These are phyloP conservation scores for Mesitornis unicolor DNA, from an alignment of 2,113 vertebrate genomes.

Conservation along the genomic window DNA sequence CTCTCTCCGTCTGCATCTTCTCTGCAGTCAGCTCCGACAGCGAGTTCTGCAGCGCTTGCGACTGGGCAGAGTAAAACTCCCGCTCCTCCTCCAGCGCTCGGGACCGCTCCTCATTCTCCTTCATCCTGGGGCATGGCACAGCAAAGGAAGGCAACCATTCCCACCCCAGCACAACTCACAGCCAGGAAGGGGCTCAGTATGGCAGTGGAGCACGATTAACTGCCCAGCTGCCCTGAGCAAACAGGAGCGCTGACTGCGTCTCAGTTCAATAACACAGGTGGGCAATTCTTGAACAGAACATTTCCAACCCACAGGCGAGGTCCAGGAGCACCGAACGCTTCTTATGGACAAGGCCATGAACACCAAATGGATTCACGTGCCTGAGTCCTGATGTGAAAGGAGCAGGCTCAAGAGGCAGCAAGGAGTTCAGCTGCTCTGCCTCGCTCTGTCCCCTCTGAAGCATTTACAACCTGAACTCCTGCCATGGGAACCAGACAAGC, in stretches of 20 bases:
- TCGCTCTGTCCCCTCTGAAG: background rate
- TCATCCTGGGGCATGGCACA: conserved; percentile 75
- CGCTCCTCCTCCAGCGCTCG: conserved; percentile 87
- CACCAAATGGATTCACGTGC: background rate
- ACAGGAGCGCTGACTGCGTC: background rate
- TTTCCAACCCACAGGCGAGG: background rate
- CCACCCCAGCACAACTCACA: background rate
- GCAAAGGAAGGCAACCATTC: background rate
- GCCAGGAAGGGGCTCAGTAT: background rate
- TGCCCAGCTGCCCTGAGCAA: background rate
- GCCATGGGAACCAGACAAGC: background rate
- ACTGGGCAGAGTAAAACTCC: conserved; percentile 90
- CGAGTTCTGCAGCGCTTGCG: conserved; percentile 86
- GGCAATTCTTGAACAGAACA: background rate
- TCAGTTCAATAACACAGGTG: background rate
- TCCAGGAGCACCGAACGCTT: background rate
- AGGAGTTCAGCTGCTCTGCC: background rate
- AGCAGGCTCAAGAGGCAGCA: background rate
- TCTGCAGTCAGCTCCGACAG: conserved; percentile 88
- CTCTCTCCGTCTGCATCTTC: conserved; percentile 90
- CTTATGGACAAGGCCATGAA: background rate
- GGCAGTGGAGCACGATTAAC: rapidly evolving
- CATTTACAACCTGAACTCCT: background rate
- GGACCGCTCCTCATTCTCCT: conserved; percentile 85
- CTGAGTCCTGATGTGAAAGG: background rate